Percentiles rank a stretch among this genome's conserved stretches.
phyloP scores from a whole-genome alignment of 2,888 invertebrate species.

The Hyles lineata region DNA sequence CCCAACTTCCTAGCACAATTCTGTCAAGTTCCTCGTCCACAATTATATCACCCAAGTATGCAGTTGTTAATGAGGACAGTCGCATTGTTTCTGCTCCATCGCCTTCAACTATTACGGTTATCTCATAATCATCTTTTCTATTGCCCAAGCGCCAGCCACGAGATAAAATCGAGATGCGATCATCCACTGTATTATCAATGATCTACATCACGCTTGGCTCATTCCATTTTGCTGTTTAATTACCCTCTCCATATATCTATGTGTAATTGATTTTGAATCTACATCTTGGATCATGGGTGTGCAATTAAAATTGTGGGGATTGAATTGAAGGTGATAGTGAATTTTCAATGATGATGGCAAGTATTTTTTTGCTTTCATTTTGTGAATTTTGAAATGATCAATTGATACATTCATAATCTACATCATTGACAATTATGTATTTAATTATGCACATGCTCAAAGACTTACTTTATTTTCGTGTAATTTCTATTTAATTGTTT shows the following conservation, averaged over 20 bases:
- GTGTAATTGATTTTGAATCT: background rate
- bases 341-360: too few relatives aligned
- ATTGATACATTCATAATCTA: too few relatives aligned
- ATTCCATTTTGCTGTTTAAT: constrained; percentile 23
- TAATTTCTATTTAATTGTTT: too few relatives aligned
- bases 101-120: constrained; percentile 16
- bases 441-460: too few relatives aligned
- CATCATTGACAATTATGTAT: too few relatives aligned
- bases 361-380: too few relatives aligned
- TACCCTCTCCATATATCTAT: constrained; percentile 3
- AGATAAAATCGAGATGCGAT: constrained; percentile 41
- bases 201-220: constrained; percentile 37
- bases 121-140: constrained; percentile 26
- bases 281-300: background rate
- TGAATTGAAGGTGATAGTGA: background rate
- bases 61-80: constrained; percentile 19
- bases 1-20: too few relatives aligned
- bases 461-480: too few relatives aligned
- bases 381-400: too few relatives aligned
- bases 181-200: constrained; percentile 44
- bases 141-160: constrained; percentile 32
- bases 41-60: constrained; percentile 23
- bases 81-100: constrained; percentile 18
- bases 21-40: background rate
- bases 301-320: background rate